A percentile compares a stretch with the other conserved stretches of the same genome.
These are phyloP conservation scores for Apeira syringaria DNA, from an alignment of 2,888 invertebrate species.

Conservation along the genomic window DNA sequence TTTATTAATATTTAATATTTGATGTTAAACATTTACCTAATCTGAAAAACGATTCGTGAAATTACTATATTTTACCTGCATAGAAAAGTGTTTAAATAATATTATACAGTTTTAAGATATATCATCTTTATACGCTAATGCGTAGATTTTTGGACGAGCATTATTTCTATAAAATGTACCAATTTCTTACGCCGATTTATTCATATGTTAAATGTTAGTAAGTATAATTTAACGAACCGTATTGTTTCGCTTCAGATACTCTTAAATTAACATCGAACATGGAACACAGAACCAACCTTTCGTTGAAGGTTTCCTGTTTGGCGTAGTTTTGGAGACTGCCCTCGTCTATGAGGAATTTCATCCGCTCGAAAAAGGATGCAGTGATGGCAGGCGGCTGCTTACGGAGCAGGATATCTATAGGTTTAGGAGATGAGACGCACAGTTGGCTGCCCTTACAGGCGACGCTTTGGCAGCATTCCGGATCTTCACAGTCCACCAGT, in stretches of 20 bases:
- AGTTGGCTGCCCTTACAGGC: constrained; percentile 93
- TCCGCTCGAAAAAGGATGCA: constrained; percentile 98
- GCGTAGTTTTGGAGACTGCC: constrained; percentile 99
- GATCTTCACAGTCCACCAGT: constrained; percentile 98
- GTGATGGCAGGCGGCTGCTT: constrained; percentile 98
- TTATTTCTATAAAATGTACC: no score
- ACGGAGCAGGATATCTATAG: constrained; percentile 96
- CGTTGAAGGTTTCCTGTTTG: constrained; percentile 97
- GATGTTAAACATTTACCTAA: constrained; percentile 16
- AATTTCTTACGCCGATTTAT: no score
- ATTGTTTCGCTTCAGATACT: constrained; percentile 1
- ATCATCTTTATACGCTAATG: no score
- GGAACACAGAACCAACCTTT: constrained; percentile 90
- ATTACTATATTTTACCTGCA: no score
- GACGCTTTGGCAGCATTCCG: constrained; percentile 96
- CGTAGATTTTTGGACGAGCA: no score
- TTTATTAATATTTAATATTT: constrained; percentile 33
- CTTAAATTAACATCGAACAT: constrained; percentile 38
- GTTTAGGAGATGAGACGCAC: constrained; percentile 97
- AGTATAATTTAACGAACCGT: constrained; percentile 27
- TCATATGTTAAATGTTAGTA: no score
- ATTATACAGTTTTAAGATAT: no score
- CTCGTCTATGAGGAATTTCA: constrained; percentile 99
- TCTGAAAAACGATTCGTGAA: constrained; percentile 25
- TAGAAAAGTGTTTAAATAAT: no score